phyloP scores from a whole-genome alignment of 1,140 invertebrate species.

The Diorhabda carinulata region DNA sequence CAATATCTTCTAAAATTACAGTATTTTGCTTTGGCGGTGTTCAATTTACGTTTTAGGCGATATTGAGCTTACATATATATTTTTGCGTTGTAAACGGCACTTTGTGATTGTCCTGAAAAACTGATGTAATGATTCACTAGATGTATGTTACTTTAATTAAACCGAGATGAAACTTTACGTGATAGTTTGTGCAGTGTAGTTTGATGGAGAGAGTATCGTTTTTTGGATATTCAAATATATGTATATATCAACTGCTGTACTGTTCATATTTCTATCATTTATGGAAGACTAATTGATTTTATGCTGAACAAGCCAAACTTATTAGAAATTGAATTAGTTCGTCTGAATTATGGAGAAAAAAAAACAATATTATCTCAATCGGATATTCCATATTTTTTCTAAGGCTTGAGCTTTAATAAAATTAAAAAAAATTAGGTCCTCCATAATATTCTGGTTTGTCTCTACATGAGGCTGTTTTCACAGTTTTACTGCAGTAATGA shows the following conservation, averaged over 20 bases:
- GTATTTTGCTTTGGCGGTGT: no score
- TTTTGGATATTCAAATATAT: slow-evolving; percentile 10
- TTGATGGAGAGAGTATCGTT: slow-evolving; percentile 48
- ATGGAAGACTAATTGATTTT: background rate
- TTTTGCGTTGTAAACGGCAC: background rate
- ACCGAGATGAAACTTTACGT: slow-evolving; percentile 36
- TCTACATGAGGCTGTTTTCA: background rate
- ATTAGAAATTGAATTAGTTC: no score
- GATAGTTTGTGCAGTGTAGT: slow-evolving; percentile 46
- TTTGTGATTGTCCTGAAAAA: no score
- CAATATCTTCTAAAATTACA: no score
- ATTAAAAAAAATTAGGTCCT: background rate
- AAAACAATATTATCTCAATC: background rate
- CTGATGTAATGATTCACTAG: background rate
- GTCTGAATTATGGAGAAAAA: background rate
- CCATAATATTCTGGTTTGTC: background rate
- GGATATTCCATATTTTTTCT: background rate
- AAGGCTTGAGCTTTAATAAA: background rate
- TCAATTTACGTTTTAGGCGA: no score
- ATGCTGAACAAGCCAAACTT: no score
- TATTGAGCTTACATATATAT: background rate
- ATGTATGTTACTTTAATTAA: slow-evolving; percentile 11
- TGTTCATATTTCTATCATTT: slow-evolving; percentile 35
- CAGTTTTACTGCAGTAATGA: background rate
- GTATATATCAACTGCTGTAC: slow-evolving; percentile 41